Evolutionary conservation across 2,888 invertebrate species (phyloP).

Genomic region (Steinernema scapterisci): DNA sequence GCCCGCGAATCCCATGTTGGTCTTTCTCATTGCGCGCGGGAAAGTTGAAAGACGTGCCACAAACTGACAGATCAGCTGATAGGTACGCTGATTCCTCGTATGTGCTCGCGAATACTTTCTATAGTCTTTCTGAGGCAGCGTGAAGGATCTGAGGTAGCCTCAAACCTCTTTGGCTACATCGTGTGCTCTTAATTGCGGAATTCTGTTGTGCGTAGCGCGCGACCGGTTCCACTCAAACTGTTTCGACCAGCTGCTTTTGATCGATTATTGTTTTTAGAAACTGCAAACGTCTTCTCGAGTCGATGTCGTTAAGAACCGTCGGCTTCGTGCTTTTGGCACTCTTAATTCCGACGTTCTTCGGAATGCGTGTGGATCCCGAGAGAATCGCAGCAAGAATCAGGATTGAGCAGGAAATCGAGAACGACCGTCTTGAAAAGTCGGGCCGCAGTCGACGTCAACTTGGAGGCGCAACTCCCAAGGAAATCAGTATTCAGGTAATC

Average conservation of each 20-base stretch:
- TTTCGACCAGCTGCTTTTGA: background rate
- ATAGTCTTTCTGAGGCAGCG: no score
- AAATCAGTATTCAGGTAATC: conserved; percentile 62
- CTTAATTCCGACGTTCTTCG: conserved; percentile 19
- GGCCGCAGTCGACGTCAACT: conserved; percentile 52
- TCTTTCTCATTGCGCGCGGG: conserved; percentile 1
- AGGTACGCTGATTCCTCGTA: no score
- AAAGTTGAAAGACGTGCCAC: conserved; percentile 10
- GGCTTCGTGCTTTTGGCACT: conserved; percentile 14
- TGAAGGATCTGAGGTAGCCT: background rate
- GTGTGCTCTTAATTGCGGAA: background rate
- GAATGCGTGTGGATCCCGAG: conserved; percentile 61
- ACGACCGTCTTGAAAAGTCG: conserved; percentile 41
- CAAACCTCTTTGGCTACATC: background rate
- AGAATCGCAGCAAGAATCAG: conserved; percentile 57
- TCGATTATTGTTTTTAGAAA: background rate
- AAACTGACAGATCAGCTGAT: background rate
- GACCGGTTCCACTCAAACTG: background rate
- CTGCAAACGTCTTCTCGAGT: conserved; percentile 23
- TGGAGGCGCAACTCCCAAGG: conserved; percentile 54
- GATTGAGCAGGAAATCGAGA: conserved; percentile 54
- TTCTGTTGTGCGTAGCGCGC: background rate
- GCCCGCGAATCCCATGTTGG: background rate
- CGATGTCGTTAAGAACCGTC: background rate
- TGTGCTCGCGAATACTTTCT: no score